Conservation (phyloP, 2,888 invertebrate species). For the Lomographa bimaculata region DNA sequence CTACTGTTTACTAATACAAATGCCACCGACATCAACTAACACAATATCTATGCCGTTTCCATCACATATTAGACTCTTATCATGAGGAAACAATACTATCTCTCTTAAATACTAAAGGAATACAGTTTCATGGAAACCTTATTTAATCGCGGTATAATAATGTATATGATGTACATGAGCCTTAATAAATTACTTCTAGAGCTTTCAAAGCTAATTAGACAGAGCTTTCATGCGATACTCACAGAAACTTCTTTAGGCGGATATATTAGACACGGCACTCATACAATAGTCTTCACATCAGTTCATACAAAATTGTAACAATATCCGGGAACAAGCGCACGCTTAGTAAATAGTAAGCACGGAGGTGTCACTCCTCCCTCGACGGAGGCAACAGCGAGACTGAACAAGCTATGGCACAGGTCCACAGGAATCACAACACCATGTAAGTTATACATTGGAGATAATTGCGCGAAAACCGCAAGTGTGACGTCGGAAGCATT, state of each 20-base stretch:
- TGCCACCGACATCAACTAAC: no score
- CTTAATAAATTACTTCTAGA: no score
- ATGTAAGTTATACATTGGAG: slow-evolving; percentile 57
- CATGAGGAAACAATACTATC: slow-evolving; percentile 16
- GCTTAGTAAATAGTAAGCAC: neutral
- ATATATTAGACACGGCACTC: slow-evolving; percentile 8
- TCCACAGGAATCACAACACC: slow-evolving; percentile 53
- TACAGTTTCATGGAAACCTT: slow-evolving; percentile 29
- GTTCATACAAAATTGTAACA: slow-evolving; percentile 6
- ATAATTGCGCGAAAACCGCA: slow-evolving; percentile 69
- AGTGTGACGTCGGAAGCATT: slow-evolving; percentile 49
- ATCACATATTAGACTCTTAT: slow-evolving; percentile 10
- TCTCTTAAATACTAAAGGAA: slow-evolving; percentile 26
- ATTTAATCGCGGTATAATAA: slow-evolving; percentile 33
- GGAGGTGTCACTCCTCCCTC: slow-evolving; percentile 28
- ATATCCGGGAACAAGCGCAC: slow-evolving; percentile 13
- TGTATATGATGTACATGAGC: no score
- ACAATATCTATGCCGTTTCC: slow-evolving; percentile 5
- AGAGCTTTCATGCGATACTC: no score
- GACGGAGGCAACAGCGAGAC: slow-evolving; percentile 48
- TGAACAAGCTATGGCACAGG: slow-evolving; percentile 52
- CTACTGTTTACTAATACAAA: no score
- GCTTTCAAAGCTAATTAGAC: slow-evolving; percentile 1
- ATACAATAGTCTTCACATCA: slow-evolving; percentile 5
- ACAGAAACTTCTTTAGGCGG: slow-evolving; percentile 16